phyloP scores from a whole-genome alignment of 2,888 invertebrate genomes.

The Automeris io region DNA sequence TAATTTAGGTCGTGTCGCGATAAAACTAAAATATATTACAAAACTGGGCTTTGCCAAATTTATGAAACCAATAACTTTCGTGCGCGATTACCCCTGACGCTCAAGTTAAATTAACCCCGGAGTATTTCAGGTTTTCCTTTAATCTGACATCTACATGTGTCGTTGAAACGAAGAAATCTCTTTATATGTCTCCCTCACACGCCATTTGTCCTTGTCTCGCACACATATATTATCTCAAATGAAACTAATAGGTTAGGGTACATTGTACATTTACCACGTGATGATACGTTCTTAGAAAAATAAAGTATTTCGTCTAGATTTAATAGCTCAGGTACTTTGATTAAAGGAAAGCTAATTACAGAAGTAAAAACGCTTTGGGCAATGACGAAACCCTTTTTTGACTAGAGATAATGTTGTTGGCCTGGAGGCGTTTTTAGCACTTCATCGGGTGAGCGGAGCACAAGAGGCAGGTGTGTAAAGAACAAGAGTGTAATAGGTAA shows the following conservation, averaged over 20 bases:
- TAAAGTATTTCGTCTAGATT: too few species aligned
- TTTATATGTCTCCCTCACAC: slow-evolving; percentile 7
- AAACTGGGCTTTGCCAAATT: not conserved
- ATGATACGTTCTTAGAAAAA: not conserved
- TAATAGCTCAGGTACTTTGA: too few species aligned
- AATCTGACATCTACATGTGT: slow-evolving; percentile 54
- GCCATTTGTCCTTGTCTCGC: slow-evolving; percentile 26
- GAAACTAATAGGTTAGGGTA: slow-evolving; percentile 12
- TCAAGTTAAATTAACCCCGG: slow-evolving; percentile 50
- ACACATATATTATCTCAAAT: slow-evolving; percentile 24
- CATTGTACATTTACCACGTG: not conserved
- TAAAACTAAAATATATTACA: too few species aligned
- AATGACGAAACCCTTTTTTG: too few species aligned
- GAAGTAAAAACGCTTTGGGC: too few species aligned
- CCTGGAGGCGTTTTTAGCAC: too few species aligned
- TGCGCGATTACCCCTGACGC: slow-evolving; percentile 20
- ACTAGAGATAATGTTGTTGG: too few species aligned
- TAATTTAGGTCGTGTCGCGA: too few species aligned
- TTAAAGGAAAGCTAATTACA: too few species aligned
- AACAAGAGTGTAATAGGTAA: too few species aligned
- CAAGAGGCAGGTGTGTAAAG: too few species aligned
- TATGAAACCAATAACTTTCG: slow-evolving; percentile 18
- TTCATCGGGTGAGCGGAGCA: too few species aligned
- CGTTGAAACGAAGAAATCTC: slow-evolving; percentile 31
- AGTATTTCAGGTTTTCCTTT: slow-evolving; percentile 45